Evolutionary conservation across 2,888 invertebrate genomes (phyloP).

Genomic region (Platerodrilus igneus): DNA sequence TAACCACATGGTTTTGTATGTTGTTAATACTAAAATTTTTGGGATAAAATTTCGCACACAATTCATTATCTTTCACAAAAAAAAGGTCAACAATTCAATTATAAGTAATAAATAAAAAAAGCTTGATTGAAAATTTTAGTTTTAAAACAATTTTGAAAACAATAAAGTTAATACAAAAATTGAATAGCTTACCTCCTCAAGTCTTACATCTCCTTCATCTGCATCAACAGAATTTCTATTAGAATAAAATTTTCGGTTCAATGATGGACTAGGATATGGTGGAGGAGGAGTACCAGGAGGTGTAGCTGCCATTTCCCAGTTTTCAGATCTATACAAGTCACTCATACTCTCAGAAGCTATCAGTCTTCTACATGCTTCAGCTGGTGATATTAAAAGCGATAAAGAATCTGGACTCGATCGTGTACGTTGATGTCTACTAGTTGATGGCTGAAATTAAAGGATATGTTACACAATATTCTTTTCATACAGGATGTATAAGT

Average conservation of each 20-base stretch:
- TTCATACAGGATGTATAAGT: too few species aligned
- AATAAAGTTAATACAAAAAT: too few species aligned
- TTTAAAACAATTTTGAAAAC: slow-evolving; percentile 3
- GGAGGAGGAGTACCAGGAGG: slow-evolving; percentile 55
- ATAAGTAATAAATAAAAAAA: too few species aligned
- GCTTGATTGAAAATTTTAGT: slow-evolving; percentile 1
- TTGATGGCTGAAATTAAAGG: slow-evolving; percentile 43
- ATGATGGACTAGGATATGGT: slow-evolving; percentile 59
- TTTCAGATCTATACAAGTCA: slow-evolving; percentile 50
- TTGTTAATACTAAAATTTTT: too few species aligned
- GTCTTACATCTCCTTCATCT: slow-evolving; percentile 33
- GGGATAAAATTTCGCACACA: too few species aligned
- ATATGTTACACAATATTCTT: too few species aligned
- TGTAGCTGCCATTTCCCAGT: slow-evolving; percentile 45
- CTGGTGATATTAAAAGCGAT: slow-evolving; percentile 39
- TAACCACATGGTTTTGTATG: too few species aligned
- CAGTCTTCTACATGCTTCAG: slow-evolving; percentile 49
- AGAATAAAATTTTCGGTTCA: slow-evolving; percentile 32
- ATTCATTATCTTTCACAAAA: too few species aligned
- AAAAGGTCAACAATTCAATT: too few species aligned
- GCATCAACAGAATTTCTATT: slow-evolving; percentile 33
- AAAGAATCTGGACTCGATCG: slow-evolving; percentile 62
- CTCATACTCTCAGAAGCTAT: slow-evolving; percentile 59
- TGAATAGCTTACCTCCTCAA: slow-evolving; percentile 30
- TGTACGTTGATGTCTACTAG: slow-evolving; percentile 58